Evolutionary conservation across 2,888 invertebrate species (phyloP).

Genomic region (Frankliniella intonsa): DNA sequence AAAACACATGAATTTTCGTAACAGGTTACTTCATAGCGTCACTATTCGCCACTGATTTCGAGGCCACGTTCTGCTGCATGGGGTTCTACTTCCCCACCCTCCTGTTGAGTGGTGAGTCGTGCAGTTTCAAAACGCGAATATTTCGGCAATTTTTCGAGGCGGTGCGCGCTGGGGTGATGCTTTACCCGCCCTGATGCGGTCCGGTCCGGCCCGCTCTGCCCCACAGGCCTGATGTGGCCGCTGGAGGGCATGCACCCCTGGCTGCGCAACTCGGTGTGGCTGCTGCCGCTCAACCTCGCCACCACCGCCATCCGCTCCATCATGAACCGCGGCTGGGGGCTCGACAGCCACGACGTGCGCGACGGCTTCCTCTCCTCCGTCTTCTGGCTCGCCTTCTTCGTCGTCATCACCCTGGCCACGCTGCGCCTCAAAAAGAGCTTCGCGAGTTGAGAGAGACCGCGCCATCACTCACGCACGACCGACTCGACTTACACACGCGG

Average conservation of each 20-base stretch:
- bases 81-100: conserved; percentile 1
- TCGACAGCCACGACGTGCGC: conserved; percentile 65
- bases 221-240: conserved; percentile 52
- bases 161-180: no score
- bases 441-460: not conserved
- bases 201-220: not conserved
- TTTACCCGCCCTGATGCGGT: no score
- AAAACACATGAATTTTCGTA: not conserved
- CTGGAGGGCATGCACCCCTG: conserved; percentile 61
- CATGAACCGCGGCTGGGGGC: conserved; percentile 67
- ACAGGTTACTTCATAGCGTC: conserved; percentile 15
- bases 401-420: conserved; percentile 50
- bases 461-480: not conserved
- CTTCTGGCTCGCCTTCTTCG: conserved; percentile 60
- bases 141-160: no score
- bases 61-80: not conserved
- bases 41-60: not conserved
- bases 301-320: conserved; percentile 70
- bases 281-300: conserved; percentile 75
- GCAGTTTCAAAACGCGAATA: not conserved
- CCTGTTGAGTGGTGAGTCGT: conserved; percentile 19
- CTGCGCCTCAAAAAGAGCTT: not conserved
- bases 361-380: conserved; percentile 64
- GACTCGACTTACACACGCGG: not conserved
- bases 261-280: conserved; percentile 58